A percentile compares a stretch with the other conserved stretches of the same genome.
Conservation (phyloP, 2,113 vertebrate genomes). For the Acrocephalus kingi region DNA sequence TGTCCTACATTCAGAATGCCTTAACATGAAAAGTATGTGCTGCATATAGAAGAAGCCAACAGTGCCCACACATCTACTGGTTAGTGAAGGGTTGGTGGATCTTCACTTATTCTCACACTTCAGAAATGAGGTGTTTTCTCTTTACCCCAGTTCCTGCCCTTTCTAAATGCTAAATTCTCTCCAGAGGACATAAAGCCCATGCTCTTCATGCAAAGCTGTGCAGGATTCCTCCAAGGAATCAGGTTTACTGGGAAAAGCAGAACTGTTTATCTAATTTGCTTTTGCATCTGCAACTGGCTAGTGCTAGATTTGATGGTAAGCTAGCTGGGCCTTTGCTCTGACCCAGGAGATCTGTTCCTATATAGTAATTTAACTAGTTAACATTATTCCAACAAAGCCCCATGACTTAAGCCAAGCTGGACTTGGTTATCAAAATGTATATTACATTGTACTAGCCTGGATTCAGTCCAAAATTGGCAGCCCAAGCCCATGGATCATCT, state of each 20-base stretch:
- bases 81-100: background rate
- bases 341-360: background rate
- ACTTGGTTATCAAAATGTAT: background rate
- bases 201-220: background rate
- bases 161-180: background rate
- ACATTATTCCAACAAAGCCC: background rate
- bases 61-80: background rate
- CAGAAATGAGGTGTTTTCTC: background rate
- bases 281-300: background rate
- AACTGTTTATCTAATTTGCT: background rate
- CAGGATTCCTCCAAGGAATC: background rate
- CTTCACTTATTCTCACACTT: background rate
- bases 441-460: background rate
- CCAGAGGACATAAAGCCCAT: background rate
- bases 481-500: background rate
- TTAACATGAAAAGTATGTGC: background rate
- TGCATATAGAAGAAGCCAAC: constrained; percentile 20
- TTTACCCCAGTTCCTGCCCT: background rate
- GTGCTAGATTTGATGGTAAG: background rate
- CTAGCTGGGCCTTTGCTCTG: background rate
- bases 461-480: background rate
- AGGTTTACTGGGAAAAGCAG: background rate
- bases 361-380: background rate
- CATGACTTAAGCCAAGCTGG: background rate
- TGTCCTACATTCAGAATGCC: constrained; percentile 34